These are phyloP conservation scores for Batillaria attramentaria DNA, from an alignment of 1,140 invertebrate species.

Conservation along the genomic window DNA sequence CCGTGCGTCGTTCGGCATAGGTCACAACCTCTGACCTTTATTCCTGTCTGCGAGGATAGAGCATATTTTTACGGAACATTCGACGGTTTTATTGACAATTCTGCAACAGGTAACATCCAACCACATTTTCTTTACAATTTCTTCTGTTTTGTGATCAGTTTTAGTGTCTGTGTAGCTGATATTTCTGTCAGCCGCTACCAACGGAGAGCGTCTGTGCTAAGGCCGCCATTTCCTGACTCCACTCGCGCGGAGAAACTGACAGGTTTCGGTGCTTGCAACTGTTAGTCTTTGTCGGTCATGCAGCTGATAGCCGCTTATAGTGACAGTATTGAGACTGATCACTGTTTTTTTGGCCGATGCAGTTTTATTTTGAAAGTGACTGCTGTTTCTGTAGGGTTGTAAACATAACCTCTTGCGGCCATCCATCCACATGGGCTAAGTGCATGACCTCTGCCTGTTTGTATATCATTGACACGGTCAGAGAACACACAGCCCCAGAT, in stretches of 20 bases:
- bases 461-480: conserved; percentile 57
- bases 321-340: too few relatives aligned
- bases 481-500: conserved; percentile 1
- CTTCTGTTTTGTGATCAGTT: too few relatives aligned
- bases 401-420: conserved; percentile 59
- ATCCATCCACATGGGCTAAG: conserved; percentile 55
- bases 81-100: conserved; percentile 11
- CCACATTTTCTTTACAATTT: too few relatives aligned
- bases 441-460: conserved; percentile 66
- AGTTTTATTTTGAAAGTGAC: too few relatives aligned
- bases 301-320: too few relatives aligned
- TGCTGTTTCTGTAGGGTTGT: conserved; percentile 27
- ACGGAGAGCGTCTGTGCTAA: conserved; percentile 4
- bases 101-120: conserved; percentile 8
- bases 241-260: conserved; percentile 23
- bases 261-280: conserved; percentile 10
- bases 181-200: conserved; percentile 31
- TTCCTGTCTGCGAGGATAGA: conserved; percentile 52
- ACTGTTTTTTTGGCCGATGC: too few relatives aligned
- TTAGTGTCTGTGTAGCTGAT: too few relatives aligned
- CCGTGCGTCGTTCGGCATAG: conserved; percentile 54
- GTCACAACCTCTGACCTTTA: conserved; percentile 72
- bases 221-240: conserved; percentile 32
- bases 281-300: too few relatives aligned
- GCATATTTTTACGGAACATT: conserved; percentile 36